Percentiles rank a stretch among this genome's conserved stretches.
phyloP scores from a whole-genome alignment of 2,797 vertebrate species.

The Neosalanx taihuensis region DNA sequence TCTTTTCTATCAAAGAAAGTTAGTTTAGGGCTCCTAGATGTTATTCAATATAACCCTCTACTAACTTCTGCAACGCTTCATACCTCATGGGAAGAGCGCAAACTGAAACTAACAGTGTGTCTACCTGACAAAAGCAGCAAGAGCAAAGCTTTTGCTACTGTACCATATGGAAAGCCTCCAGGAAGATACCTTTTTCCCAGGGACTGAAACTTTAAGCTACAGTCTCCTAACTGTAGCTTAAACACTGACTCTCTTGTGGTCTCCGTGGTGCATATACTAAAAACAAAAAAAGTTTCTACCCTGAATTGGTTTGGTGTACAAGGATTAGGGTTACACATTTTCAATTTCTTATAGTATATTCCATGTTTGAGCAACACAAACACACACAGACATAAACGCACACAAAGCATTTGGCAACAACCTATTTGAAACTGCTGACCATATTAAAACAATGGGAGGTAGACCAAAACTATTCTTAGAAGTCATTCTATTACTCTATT shows the following conservation, averaged over 20 bases:
- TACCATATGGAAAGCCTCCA: conserved; percentile 66
- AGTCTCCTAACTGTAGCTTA: conserved; percentile 43
- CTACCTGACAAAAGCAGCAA: conserved; percentile 74
- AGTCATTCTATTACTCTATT: conserved; percentile 51
- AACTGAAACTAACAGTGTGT: conserved; percentile 70
- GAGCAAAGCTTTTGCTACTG: conserved; percentile 71
- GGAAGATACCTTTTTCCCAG: conserved; percentile 69
- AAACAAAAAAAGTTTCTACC: conserved; percentile 49
- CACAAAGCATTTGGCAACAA: conserved; percentile 40
- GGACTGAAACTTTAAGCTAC: conserved; percentile 10
- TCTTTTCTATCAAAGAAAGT: conserved; percentile 60
- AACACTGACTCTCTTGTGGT: conserved; percentile 61
- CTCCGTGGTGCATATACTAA: conserved; percentile 54
- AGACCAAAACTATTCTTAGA: conserved; percentile 52
- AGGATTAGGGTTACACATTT: neutral
- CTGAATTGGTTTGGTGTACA: conserved; percentile 1
- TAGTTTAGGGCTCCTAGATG: conserved; percentile 60
- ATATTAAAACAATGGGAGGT: conserved; percentile 44
- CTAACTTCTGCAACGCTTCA: conserved; percentile 71
- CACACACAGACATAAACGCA: conserved; percentile 17
- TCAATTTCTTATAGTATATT: neutral
- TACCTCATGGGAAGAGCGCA: conserved; percentile 71
- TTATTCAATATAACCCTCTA: conserved; percentile 73
- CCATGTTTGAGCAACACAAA: conserved; percentile 4
- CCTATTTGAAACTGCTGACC: conserved; percentile 61